Percentiles rank a stretch among this genome's conserved stretches.
Evolutionary conservation across 2,888 invertebrate species (phyloP).

Genomic region (Amphipoea lucens): DNA sequence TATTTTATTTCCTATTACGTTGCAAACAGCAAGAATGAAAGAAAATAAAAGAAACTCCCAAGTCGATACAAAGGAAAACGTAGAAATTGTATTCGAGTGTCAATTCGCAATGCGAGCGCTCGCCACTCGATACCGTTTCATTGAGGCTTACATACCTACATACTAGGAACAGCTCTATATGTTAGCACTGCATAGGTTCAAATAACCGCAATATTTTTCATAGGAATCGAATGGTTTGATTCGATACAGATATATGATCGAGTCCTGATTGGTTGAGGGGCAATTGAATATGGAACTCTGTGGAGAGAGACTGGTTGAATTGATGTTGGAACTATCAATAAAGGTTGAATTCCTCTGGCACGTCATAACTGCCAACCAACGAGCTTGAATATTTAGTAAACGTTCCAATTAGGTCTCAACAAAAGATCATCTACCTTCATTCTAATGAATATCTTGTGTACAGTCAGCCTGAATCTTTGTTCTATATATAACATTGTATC

Average conservation of each 20-base stretch:
- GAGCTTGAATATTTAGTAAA: not conserved
- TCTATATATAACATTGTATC: not conserved
- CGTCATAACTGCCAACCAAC: not conserved
- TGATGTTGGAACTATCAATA: not conserved
- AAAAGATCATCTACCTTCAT: not conserved
- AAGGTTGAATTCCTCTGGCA: not conserved
- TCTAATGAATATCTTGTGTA: not conserved
- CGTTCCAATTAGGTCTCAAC: not conserved
- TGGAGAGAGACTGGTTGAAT: not conserved
- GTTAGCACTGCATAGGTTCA: not conserved
- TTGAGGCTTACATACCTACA: constrained; percentile 5
- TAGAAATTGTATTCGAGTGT: constrained; percentile 37
- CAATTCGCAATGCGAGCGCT: constrained; percentile 26
- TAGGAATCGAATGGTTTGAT: constrained; percentile 23
- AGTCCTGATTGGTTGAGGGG: constrained; percentile 5
- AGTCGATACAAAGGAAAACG: constrained; percentile 23
- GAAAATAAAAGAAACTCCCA: not conserved
- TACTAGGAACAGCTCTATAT: not conserved
- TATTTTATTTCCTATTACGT: not conserved
- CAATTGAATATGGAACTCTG: constrained; percentile 5
- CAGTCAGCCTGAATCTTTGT: not conserved
- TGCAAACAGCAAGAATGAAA: not conserved
- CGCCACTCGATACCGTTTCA: constrained; percentile 27
- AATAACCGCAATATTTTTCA: constrained; percentile 5
- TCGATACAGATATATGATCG: constrained; percentile 21